Evolutionary conservation across 1,140 invertebrate genomes (phyloP), one percentile per base, ranked within the genome.

Genomic region (Phymorhynchus buccinoides): DNA sequence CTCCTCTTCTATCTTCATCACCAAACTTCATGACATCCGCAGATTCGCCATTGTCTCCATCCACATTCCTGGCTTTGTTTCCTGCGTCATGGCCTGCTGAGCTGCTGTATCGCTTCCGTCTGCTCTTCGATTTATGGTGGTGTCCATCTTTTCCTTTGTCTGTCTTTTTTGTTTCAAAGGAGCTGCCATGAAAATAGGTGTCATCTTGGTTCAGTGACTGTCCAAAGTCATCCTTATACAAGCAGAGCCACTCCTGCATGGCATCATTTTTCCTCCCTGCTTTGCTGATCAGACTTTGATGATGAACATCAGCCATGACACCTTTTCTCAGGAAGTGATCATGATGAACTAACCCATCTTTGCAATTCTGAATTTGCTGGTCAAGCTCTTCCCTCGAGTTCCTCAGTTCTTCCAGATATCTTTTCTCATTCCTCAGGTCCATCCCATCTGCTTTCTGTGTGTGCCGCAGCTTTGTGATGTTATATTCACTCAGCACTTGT

Each of bases 391-490:
- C 73, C 18, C 22, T 86, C 80, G 48, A 3, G 3, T 37, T 35
- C 27, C 84, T 35, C 52, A 32, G 35, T 22, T 56, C 35, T 27
- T 62, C 22, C 42, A 77, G 62, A 9, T 14, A 1, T 73, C 84
- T 44, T 62, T 88, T 87, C 39, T 83, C 35, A 32, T 35, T 41
- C 62, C 85, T 71, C 18, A 85, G 71, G 2, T 62, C 14, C 18
- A 71, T 44, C 48, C 85, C 77, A 18, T 82, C 71, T 56, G 39
- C 48, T 35, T 56, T 30, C 22, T 2, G 18, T 14, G n/a, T 4
- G 0, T 73, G 71, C 77, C 85, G 83, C 22, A 84, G 80, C 27
- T 83, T 52, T 27, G 52, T 80, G 16, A 89, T 42, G 42, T 82
- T 86, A 42, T 39, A 84, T 9, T 84, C 35, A n/a, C 41, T 30